Percentiles rank a stretch among this genome's conserved stretches.
These are phyloP conservation scores for Coracopsis vasa DNA, from an alignment of 2,113 vertebrate genomes.

Conservation along the genomic window DNA sequence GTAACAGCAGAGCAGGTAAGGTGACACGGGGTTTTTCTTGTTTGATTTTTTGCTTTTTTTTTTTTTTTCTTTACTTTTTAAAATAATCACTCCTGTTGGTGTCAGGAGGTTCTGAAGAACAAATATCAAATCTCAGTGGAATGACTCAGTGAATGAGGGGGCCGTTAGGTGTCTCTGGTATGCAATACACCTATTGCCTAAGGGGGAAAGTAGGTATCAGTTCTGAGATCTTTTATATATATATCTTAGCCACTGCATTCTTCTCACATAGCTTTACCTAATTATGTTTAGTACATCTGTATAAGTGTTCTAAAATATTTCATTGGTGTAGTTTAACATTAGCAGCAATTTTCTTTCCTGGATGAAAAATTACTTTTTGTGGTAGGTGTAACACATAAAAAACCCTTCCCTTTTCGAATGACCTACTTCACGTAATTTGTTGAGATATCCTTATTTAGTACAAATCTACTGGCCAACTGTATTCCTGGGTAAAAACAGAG, in stretches of 20 bases:
- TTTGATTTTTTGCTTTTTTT: neutral
- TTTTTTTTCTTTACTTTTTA: neutral
- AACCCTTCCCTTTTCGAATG: neutral
- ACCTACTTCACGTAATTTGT: neutral
- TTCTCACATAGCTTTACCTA: neutral
- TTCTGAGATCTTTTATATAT: neutral
- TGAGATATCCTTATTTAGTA: neutral
- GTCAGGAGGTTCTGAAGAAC: neutral
- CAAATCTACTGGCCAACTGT: neutral
- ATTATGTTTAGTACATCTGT: neutral
- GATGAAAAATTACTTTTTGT: neutral
- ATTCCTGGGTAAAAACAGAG: neutral
- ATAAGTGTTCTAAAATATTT: neutral
- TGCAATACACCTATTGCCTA: fast-evolving
- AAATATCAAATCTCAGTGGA: neutral
- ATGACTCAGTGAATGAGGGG: neutral
- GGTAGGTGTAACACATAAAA: neutral
- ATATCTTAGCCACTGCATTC: neutral
- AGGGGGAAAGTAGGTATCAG: neutral
- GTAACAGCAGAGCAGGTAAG: neutral
- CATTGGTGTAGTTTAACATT: neutral
- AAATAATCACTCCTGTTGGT: neutral
- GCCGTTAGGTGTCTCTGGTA: neutral
- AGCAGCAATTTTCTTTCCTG: neutral
- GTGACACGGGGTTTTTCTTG: neutral